phyloP scores from a whole-genome alignment of 2,113 vertebrate genomes.

The Neodon shergylaensis region DNA sequence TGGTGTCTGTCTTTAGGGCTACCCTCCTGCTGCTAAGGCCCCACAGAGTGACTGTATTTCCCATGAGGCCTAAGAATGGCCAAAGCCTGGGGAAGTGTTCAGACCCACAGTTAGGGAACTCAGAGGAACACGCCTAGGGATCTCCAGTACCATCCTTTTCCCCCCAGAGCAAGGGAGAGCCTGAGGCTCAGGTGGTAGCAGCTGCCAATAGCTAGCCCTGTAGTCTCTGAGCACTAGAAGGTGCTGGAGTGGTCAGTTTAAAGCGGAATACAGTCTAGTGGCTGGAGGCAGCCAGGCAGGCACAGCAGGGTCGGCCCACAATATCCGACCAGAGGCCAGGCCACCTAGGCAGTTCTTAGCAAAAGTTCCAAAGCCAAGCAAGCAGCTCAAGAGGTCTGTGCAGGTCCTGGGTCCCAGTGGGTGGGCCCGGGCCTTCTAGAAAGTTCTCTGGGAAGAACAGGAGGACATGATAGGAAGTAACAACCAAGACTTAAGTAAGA shows the following conservation, averaged over 20 bases:
- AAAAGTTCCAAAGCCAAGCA: neutral
- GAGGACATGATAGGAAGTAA: no score
- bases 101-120: neutral
- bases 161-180: neutral
- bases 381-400: neutral
- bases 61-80: neutral
- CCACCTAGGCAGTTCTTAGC: neutral
- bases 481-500: neutral
- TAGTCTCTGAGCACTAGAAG: neutral
- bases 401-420: neutral
- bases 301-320: fast-evolving
- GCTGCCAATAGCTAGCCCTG: neutral
- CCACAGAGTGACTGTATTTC: neutral
- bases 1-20: neutral
- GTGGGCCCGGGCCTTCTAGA: constrained; percentile 19
- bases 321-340: neutral
- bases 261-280: neutral
- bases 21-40: neutral
- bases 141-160: neutral
- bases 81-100: neutral
- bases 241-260: neutral
- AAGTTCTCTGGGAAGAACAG: neutral
- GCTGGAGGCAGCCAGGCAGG: neutral
- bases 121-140: neutral
- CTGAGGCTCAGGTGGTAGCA: neutral